Evolutionary conservation across 2,888 invertebrate species (phyloP), one percentile per base, ranked within the genome.

Genomic region (Meandrusa payeni): DNA sequence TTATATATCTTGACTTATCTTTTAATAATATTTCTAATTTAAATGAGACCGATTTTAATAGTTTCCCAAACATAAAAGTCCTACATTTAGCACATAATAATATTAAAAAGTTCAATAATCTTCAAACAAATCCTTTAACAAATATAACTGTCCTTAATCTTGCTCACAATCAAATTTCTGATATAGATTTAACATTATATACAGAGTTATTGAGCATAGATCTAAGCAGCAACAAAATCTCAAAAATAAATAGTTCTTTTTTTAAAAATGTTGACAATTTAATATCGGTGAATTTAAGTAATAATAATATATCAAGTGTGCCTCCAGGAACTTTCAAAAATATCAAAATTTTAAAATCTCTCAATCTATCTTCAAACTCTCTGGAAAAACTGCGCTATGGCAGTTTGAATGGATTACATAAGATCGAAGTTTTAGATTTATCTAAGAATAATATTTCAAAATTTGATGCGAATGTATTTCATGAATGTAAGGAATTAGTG

Each of bases 401-500:
- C 1, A 76, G 66, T 48, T 58, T 86, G 11, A 76, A 64, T 53
- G 86, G 85, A 1, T 57, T 86, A 4, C 65, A 76, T 37, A 72
- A 60, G 50, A 74, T 72, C 0, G 71, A 79, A 57, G 54, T 69
- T 1, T 51, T 86, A 23, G 83, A 86, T 55, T 42, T 86, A 50
- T 83, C 86, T 6, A 68, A 54, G 38, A 86, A 86, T 51, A 57
- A 62, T n/a, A 63, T 86, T 5, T 39, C 49, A 1, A 48, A 59
- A 2, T 46, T 86, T 31, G 82, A 85, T 45, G 71, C 76, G 0
- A 64, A 76, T 40, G 57, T 83, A 11, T 82, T 86, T 37, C 82
- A 85, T 31, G 86, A 82, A 55, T 85, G 85, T 51, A 43, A 48
- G 2, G 72, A 75, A 45, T 55, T 86, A 1, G 72, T 57, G 48